These are phyloP conservation scores for Gambusia affinis DNA, from an alignment of 2,113 vertebrate species.

Conservation along the genomic window DNA sequence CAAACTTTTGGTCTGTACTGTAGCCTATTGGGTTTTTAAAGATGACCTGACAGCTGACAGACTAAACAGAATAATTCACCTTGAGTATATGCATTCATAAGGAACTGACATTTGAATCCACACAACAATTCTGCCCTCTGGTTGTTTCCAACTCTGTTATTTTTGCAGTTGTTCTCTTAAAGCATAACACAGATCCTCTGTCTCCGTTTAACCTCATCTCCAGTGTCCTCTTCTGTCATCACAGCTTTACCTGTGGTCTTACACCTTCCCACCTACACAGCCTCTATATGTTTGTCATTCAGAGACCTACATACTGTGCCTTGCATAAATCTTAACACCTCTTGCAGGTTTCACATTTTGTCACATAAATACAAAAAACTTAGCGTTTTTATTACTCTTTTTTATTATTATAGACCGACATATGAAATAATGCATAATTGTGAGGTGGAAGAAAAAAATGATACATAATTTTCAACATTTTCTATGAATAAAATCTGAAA, in stretches of 20 bases:
- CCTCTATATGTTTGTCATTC: not conserved
- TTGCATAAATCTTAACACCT: not conserved
- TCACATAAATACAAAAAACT: not conserved
- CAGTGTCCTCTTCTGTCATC: too few species aligned
- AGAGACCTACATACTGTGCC: not conserved
- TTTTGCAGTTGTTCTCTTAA: not conserved
- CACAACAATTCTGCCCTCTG: conserved; percentile 2
- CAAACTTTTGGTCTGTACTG: too few species aligned
- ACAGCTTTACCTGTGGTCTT: not conserved
- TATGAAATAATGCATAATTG: not conserved
- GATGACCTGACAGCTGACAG: conserved; percentile 5
- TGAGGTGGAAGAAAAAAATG: not conserved
- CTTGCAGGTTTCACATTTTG: not conserved
- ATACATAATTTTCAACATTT: not conserved
- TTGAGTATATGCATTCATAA: not conserved
- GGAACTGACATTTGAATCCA: not conserved
- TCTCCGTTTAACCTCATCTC: too few species aligned
- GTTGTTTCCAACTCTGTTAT: not conserved
- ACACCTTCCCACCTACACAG: not conserved
- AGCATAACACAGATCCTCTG: too few species aligned
- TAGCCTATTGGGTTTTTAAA: not conserved
- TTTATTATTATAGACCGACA: not conserved
- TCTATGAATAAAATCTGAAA: not conserved
- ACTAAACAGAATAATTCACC: not conserved
- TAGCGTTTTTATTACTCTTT: not conserved